Evolutionary conservation across 2,113 vertebrate species (phyloP).

Genomic region (Zeus faber): DNA sequence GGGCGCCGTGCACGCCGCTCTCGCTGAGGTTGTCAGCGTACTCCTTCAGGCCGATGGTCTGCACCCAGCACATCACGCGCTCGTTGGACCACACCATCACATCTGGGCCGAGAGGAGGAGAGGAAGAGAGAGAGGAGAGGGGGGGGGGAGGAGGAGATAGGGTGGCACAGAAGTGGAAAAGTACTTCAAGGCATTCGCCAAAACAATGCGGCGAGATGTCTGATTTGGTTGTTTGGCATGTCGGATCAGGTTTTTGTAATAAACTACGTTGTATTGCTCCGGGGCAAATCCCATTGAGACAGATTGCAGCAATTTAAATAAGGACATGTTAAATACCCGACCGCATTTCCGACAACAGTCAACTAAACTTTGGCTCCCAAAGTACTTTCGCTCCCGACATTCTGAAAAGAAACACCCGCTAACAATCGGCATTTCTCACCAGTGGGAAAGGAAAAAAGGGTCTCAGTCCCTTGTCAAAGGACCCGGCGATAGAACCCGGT

Average conservation of each 20-base stretch:
- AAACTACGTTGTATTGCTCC: neutral
- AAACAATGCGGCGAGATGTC: conserved; percentile 4
- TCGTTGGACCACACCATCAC: conserved; percentile 97
- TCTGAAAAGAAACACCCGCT: too few relatives aligned
- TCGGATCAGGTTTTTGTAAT: neutral
- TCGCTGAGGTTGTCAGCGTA: conserved; percentile 87
- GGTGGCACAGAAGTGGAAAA: conserved; percentile 8
- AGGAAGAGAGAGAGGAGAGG: neutral
- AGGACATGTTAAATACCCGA: too few relatives aligned
- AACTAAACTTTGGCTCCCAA: too few relatives aligned
- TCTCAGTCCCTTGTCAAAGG: too few relatives aligned
- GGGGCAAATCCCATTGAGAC: neutral
- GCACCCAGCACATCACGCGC: conserved; percentile 91
- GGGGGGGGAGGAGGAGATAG: neutral
- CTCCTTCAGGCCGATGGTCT: conserved; percentile 87
- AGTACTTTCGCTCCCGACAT: too few relatives aligned
- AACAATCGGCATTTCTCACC: too few relatives aligned
- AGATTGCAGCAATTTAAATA: too few relatives aligned
- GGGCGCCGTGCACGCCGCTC: conserved; percentile 89
- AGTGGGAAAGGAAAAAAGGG: too few relatives aligned
- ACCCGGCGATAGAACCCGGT: too few relatives aligned
- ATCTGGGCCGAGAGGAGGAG: conserved; percentile 69
- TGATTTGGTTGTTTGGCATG: neutral
- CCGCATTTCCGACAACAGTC: too few relatives aligned
- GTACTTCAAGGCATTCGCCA: too few relatives aligned